phyloP scores from a whole-genome alignment of 2,888 invertebrate genomes.

The Drosophila emarginata region DNA sequence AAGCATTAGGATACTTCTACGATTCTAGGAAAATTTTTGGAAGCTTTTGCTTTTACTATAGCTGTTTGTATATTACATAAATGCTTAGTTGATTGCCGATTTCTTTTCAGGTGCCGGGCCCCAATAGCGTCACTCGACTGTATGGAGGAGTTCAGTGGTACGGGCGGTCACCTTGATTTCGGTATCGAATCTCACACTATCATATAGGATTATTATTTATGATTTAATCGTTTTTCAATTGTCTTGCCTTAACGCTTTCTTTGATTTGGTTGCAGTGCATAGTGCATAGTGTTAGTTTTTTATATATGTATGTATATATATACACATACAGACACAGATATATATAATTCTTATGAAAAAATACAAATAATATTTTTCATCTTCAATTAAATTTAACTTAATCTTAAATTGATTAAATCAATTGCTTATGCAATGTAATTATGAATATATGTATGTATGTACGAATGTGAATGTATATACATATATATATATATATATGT shows the following conservation, averaged over 20 bases:
- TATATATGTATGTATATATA: not conserved
- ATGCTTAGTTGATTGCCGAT: not conserved
- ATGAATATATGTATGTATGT: not conserved
- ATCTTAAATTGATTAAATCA: not conserved
- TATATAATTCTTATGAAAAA: too few species aligned
- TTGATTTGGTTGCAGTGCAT: not conserved
- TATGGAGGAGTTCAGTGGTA: conserved; percentile 95
- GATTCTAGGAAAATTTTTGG: not conserved
- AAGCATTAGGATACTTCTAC: too few species aligned
- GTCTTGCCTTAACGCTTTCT: too few species aligned
- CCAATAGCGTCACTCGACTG: conserved; percentile 96
- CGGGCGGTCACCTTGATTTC: conserved; percentile 84
- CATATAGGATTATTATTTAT: conserved; percentile 70
- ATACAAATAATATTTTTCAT: too few species aligned
- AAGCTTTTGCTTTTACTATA: not conserved
- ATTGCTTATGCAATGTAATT: not conserved
- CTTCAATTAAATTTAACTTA: not conserved
- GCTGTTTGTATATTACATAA: not conserved
- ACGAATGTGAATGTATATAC: not conserved
- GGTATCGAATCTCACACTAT: conserved; percentile 82
- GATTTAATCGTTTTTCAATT: conserved; percentile 39
- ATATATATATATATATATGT: conserved; percentile 6
- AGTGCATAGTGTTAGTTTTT: not conserved
- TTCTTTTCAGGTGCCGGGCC: conserved; percentile 90
- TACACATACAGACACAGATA: too few species aligned